A percentile compares a stretch with the other conserved stretches of the same genome.
These are phyloP conservation scores for Anthopleura xanthogrammica DNA, from an alignment of 92 coral and sea anemone genomes.

Conservation along the genomic window DNA sequence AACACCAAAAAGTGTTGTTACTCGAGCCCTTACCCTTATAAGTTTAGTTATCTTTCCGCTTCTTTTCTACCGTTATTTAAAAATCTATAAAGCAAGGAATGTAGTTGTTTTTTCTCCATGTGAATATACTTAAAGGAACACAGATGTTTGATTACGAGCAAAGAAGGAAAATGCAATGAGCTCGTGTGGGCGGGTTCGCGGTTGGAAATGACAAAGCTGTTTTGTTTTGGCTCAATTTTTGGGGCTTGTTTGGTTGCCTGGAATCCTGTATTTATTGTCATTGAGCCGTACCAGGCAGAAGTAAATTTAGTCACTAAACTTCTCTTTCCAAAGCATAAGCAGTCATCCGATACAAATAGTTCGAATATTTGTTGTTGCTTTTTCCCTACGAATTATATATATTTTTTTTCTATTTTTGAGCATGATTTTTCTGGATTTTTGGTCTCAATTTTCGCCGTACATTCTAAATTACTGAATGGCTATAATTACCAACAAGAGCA, in stretches of 20 bases:
- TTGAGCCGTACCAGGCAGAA: neutral
- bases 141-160: constrained; percentile 34
- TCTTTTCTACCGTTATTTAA: neutral
- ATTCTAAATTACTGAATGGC: too few species aligned
- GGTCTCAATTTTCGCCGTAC: too few species aligned
- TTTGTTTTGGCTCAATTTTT: constrained; percentile 13
- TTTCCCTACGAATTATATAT: too few species aligned
- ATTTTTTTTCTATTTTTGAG: too few species aligned
- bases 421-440: too few species aligned
- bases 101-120: neutral
- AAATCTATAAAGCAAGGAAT: neutral
- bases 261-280: neutral
- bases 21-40: too few species aligned
- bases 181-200: constrained; percentile 48
- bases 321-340: too few species aligned
- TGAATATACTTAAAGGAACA: constrained; percentile 22
- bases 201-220: constrained; percentile 44
- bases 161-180: constrained; percentile 25
- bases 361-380: too few species aligned
- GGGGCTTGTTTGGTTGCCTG: neutral
- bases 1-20: neutral
- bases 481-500: too few species aligned
- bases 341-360: too few species aligned
- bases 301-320: too few species aligned
- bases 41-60: neutral